Evolutionary conservation across 2,888 invertebrate genomes (phyloP).

Genomic region (Dryadula phaetusa): DNA sequence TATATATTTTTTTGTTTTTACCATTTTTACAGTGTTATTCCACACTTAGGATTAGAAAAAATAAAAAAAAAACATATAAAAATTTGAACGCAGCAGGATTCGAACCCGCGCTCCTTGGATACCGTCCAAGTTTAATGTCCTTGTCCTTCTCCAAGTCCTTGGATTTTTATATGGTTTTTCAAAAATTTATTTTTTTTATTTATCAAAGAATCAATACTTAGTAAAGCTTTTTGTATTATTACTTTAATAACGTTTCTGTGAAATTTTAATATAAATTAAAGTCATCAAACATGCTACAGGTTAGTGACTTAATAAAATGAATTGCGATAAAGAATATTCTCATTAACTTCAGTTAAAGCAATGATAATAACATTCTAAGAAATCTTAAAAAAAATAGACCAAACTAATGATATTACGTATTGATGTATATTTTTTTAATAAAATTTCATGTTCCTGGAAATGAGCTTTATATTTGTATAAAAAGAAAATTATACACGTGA

Average conservation of each 20-base stretch:
- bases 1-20: too few relatives aligned
- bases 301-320: neutral
- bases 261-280: neutral
- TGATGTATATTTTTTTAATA: neutral
- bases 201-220: neutral
- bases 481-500: neutral
- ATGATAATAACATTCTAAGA: neutral
- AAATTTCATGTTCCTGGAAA: neutral
- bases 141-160: too few relatives aligned
- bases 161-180: too few relatives aligned
- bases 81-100: too few relatives aligned
- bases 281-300: neutral
- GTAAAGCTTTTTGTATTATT: neutral
- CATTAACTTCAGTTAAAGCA: slow-evolving; percentile 1
- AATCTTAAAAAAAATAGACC: slow-evolving; percentile 5
- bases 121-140: too few relatives aligned
- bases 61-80: too few relatives aligned
- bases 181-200: too few relatives aligned
- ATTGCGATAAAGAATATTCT: neutral
- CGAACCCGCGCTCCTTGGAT: too few relatives aligned
- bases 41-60: too few relatives aligned
- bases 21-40: too few relatives aligned
- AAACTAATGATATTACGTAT: neutral
- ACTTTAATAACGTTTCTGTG: neutral
- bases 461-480: neutral